Evolutionary conservation across 2,113 vertebrate species (phyloP).

Genomic region (Perca fluviatilis): DNA sequence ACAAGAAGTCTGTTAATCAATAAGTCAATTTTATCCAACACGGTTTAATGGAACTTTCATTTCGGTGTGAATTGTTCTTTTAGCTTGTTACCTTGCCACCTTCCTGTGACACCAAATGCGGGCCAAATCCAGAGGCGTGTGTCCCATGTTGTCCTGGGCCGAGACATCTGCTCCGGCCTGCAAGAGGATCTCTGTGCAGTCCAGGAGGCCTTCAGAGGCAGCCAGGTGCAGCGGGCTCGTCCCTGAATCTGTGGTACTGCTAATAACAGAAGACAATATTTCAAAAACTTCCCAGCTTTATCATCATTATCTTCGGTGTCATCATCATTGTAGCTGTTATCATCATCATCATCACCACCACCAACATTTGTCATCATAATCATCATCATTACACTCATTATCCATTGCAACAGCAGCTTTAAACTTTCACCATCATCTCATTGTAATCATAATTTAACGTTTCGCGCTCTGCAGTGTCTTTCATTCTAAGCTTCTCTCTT

Average conservation of each 20-base stretch:
- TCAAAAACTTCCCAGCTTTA: not conserved
- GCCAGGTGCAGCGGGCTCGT: slow-evolving; percentile 80
- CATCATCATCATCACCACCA: not conserved
- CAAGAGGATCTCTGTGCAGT: slow-evolving; percentile 68
- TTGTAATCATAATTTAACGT: slow-evolving; percentile 9
- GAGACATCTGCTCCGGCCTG: slow-evolving; percentile 69
- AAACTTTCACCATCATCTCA: slow-evolving; percentile 24
- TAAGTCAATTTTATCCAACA: not conserved
- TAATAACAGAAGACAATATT: not conserved
- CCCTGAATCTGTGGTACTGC: slow-evolving; percentile 68
- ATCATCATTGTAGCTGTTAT: not conserved
- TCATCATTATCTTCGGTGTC: not conserved
- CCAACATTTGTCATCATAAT: not conserved
- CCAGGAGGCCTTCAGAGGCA: slow-evolving; percentile 71
- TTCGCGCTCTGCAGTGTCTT: not conserved
- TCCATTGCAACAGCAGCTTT: not conserved
- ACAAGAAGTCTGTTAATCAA: not conserved
- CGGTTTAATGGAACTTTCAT: rapidly evolving
- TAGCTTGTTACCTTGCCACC: slow-evolving; percentile 68
- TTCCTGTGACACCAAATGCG: slow-evolving; percentile 68
- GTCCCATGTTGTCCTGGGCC: slow-evolving; percentile 63
- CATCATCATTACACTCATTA: slow-evolving; percentile 1
- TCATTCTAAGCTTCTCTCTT: not conserved
- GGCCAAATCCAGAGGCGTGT: slow-evolving; percentile 76
- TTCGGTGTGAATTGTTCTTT: not conserved